Conservation (phyloP, 2,113 vertebrate genomes). For the Phrynocephalus versicolor region DNA sequence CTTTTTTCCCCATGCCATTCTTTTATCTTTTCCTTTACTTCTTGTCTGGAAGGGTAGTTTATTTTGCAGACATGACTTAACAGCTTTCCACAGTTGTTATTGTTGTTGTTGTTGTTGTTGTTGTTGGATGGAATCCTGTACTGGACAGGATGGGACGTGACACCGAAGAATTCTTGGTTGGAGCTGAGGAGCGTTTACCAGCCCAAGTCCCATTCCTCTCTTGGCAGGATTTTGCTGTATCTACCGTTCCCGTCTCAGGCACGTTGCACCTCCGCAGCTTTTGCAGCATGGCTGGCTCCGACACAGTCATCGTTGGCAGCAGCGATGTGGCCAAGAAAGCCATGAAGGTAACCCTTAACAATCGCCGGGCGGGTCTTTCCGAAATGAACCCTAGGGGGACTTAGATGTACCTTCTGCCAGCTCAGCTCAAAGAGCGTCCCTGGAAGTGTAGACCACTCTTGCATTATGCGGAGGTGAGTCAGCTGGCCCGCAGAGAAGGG, state of each 20-base stretch:
- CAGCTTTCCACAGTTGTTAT: neutral
- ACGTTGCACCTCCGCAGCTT: slow-evolving; percentile 84
- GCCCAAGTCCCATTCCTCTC: neutral
- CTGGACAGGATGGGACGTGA: neutral
- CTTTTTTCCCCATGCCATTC: neutral
- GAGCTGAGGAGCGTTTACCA: neutral
- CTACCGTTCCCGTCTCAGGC: slow-evolving; percentile 84
- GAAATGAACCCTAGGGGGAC: neutral
- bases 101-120: too few species aligned
- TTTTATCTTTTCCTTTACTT: neutral
- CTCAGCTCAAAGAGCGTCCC: neutral
- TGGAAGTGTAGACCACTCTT: neutral
- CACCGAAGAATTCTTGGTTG: neutral
- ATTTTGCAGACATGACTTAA: neutral
- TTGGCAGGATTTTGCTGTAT: slow-evolving; percentile 87
- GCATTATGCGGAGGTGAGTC: neutral
- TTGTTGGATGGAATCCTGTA: neutral
- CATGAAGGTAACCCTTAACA: slow-evolving; percentile 74
- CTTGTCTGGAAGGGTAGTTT: neutral
- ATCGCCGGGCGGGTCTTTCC: neutral
- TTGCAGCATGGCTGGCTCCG: slow-evolving; percentile 90
- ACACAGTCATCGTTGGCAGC: slow-evolving; percentile 85
- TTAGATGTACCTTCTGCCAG: neutral
- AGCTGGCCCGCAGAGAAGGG: neutral
- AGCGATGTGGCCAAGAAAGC: slow-evolving; percentile 85